Conservation (phyloP, 2,113 vertebrate genomes). For the Heptranchias perlo region DNA sequence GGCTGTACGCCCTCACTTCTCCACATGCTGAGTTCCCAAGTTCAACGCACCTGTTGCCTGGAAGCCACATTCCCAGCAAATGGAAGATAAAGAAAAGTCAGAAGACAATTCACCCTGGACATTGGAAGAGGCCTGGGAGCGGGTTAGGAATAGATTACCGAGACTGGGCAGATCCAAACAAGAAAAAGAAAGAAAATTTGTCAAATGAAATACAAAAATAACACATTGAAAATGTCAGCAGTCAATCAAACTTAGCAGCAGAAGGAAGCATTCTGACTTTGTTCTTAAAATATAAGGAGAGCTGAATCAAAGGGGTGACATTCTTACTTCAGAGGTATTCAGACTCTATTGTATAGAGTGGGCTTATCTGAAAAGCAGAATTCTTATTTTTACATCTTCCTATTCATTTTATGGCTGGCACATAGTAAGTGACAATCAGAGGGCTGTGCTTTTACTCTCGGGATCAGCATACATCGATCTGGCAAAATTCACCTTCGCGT, state of each 20-base stretch:
- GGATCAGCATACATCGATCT: neutral
- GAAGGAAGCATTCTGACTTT: neutral
- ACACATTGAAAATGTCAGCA: slow-evolving; percentile 21
- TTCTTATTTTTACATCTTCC: neutral
- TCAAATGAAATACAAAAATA: neutral
- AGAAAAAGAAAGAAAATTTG: neutral
- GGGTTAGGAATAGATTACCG: neutral
- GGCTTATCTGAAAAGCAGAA: neutral
- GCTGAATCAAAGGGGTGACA: neutral
- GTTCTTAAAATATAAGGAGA: neutral
- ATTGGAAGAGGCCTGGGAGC: neutral
- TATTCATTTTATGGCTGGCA: neutral
- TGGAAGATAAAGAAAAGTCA: neutral
- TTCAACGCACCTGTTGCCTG: neutral
- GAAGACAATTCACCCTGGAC: neutral
- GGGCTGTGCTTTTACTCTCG: neutral
- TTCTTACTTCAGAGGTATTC: neutral
- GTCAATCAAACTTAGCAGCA: neutral
- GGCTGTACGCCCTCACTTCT: neutral
- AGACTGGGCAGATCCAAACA: neutral
- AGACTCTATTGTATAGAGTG: neutral
- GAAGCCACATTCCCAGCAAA: neutral
- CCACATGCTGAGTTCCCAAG: neutral
- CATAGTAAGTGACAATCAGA: neutral
- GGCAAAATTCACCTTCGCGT: neutral